A percentile compares a stretch with the other conserved stretches of the same genome.
phyloP scores from a whole-genome alignment of 2,888 invertebrate genomes.

The Polietes domitor region DNA sequence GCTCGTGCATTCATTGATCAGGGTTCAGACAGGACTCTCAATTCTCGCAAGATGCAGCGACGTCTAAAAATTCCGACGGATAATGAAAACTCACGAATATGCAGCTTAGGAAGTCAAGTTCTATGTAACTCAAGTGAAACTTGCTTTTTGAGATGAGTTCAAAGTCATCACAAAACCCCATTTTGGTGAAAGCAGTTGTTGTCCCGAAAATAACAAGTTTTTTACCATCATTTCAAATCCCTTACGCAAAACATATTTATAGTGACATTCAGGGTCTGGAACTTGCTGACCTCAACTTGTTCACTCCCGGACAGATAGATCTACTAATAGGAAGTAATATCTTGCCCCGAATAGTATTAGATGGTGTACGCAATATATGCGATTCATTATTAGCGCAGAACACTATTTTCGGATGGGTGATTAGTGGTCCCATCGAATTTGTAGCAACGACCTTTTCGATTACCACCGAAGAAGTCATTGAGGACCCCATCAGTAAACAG shows the following conservation, averaged over 20 bases:
- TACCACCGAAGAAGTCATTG: background rate
- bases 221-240: background rate
- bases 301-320: conserved; percentile 14
- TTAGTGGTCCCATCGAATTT: conserved; percentile 13
- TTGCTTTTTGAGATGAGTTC: background rate
- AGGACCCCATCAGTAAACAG: background rate
- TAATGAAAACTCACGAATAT: conserved; percentile 35
- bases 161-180: background rate
- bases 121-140: background rate
- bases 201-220: conserved; percentile 17
- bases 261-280: background rate
- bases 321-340: conserved; percentile 32
- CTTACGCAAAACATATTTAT: background rate
- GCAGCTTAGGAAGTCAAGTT: background rate
- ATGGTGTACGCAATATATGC: background rate
- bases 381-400: conserved; percentile 1
- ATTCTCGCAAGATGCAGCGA: background rate
- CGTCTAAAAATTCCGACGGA: background rate
- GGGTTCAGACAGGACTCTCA: conserved; percentile 22
- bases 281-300: conserved; percentile 25
- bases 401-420: conserved; percentile 38
- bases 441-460: conserved; percentile 19
- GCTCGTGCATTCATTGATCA: conserved; percentile 27
- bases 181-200: conserved; percentile 11
- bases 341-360: background rate